Evolutionary conservation across 2,797 vertebrate genomes (phyloP), one percentile per base, ranked within the genome.

Genomic region (Babyrousa celebensis): DNA sequence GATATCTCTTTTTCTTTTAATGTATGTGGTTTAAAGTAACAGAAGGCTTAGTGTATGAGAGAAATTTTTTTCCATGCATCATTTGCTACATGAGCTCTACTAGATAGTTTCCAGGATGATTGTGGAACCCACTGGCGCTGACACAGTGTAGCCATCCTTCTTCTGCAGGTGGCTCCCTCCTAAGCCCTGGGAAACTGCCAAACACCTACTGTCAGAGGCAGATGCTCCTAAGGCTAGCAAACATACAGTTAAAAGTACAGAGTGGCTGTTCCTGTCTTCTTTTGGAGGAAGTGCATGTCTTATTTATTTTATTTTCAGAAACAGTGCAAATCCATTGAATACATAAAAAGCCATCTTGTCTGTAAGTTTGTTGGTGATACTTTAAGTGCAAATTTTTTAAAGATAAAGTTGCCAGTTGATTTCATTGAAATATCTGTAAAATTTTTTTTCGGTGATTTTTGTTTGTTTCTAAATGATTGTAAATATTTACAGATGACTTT

Each of bases 261-360:
- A 63, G 25, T 48, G 43, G 12, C 27, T 78, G 5, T 16, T 32
- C 4, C 36, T 58, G 5, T 32, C 52, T 97, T 92, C 67, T 90
- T 86, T 48, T 32, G 18, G 27, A 83, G 16, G 52, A 92, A 96
- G 14, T 89, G 8, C 7, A 52, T 82, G 77, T 95, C 65, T 95
- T 83, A 36, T 52, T 88, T 71, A 23, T 43, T 85, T 52, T 54
- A 40, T 85, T 94, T 92, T 91, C 75, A 92, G 85, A 89, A 96
- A 77, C 6, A 85, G 12, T 71, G 9, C 3, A 89, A 21, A 56
- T 71, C 14, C 16, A 91, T 23, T 58, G 16, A 70, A 32, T 29
- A 74, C 7, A 36, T 70, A 23, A 43, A 48, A 72, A 70, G 20
- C 23, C 16, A 67, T 87, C 10, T 79, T 58, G 36, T 6, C 14